Evolutionary conservation across 2,113 vertebrate genomes (phyloP).

Genomic region (Aegotheles bennettii): DNA sequence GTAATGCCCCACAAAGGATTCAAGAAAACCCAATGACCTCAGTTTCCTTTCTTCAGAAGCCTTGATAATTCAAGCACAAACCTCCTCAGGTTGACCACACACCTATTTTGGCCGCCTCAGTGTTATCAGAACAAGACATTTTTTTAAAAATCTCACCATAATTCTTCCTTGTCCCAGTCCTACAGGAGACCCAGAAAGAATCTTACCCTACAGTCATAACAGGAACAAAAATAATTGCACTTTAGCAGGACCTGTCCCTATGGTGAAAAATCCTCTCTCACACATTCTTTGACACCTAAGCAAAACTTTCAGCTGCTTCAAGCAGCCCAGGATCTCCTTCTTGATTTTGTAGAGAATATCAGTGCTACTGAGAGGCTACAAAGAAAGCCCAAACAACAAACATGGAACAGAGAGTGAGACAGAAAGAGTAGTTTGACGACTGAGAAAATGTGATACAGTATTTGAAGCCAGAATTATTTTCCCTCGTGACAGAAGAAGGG

Average conservation of each 20-base stretch:
- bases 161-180: background rate
- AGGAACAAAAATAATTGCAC: background rate
- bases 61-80: background rate
- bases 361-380: background rate
- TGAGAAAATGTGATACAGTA: background rate
- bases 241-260: background rate
- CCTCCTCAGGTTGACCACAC: background rate
- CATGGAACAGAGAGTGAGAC: background rate
- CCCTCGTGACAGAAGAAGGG: background rate
- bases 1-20: background rate
- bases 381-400: background rate
- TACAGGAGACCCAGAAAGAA: background rate
- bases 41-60: background rate
- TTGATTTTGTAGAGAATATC: background rate
- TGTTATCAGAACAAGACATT: background rate
- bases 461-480: background rate
- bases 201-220: slow-evolving; percentile 6
- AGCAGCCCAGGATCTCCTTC: background rate
- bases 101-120: background rate
- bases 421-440: background rate
- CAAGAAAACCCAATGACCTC: background rate
- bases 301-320: background rate
- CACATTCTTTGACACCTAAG: background rate
- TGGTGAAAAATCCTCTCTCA: background rate
- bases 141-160: background rate